Evolutionary conservation across 2,888 invertebrate genomes (phyloP).

Genomic region (Tipula vernalis): DNA sequence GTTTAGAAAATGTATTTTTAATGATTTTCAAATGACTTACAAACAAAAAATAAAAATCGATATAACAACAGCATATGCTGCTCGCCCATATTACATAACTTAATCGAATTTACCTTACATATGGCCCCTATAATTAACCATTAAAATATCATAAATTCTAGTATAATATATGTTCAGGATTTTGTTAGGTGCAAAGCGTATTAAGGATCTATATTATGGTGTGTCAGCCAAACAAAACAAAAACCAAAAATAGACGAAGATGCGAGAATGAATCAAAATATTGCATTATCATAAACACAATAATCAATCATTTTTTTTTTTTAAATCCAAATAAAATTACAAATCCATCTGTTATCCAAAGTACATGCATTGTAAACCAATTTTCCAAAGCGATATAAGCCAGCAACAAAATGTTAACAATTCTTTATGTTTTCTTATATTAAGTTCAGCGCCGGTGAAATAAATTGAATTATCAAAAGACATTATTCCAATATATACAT

Average conservation of each 20-base stretch:
- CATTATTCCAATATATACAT: neutral
- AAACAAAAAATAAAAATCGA: neutral
- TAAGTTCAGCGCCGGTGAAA: neutral
- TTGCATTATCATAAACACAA: neutral
- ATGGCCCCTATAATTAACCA: neutral
- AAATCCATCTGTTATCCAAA: neutral
- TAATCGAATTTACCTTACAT: neutral
- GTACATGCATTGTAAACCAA: neutral
- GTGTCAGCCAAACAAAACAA: neutral
- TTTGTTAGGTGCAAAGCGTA: too few relatives aligned
- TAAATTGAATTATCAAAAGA: neutral
- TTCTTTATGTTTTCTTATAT: neutral
- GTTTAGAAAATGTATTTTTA: neutral
- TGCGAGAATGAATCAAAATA: neutral
- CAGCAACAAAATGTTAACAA: neutral
- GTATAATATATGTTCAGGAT: neutral
- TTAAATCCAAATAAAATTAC: neutral
- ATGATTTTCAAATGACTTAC: neutral
- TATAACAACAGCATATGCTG: neutral
- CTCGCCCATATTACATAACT: neutral
- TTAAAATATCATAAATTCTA: neutral
- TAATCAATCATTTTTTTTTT: neutral
- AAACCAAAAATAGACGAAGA: neutral
- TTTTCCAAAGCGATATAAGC: neutral
- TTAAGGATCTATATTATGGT: too few relatives aligned